Conservation (phyloP, 2,113 vertebrate genomes). For the Bufo bufo region DNA sequence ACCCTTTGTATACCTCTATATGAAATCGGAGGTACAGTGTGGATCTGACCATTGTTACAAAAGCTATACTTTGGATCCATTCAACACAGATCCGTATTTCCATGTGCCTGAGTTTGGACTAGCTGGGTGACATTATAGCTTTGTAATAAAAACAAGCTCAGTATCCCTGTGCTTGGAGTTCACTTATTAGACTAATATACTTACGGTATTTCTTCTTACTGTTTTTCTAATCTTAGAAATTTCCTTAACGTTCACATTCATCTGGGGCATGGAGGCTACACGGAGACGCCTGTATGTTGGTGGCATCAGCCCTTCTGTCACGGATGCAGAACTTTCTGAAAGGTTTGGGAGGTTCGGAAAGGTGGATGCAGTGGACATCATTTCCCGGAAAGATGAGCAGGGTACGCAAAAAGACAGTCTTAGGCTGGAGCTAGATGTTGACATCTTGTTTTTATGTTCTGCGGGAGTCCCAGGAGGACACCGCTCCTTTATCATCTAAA, state of each 20-base stretch:
- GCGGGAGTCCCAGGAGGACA: neutral
- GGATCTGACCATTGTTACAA: no score
- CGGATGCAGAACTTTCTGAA: slow-evolving; percentile 85
- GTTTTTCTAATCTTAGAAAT: neutral
- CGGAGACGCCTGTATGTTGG: slow-evolving; percentile 85
- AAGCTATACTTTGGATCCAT: no score
- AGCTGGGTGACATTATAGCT: no score
- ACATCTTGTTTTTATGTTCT: neutral
- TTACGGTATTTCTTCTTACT: neutral
- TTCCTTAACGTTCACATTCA: neutral
- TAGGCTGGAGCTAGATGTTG: neutral
- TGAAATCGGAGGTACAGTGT: no score
- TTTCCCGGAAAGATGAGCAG: slow-evolving; percentile 82
- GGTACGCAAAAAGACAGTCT: slow-evolving; percentile 70
- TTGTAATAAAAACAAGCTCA: neutral
- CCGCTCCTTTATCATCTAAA: no score
- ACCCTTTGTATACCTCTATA: no score
- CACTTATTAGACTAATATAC: no score
- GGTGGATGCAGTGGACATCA: slow-evolving; percentile 83
- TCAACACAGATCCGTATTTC: no score
- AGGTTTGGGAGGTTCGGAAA: slow-evolving; percentile 89
- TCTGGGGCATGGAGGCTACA: slow-evolving; percentile 12
- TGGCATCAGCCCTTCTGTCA: slow-evolving; percentile 80
- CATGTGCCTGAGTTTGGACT: no score
- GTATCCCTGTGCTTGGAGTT: neutral